A percentile compares a stretch with the other conserved stretches of the same genome.
These are phyloP conservation scores for Drosophila buzzatii DNA, from an alignment of 2,888 invertebrate genomes.

Conservation along the genomic window DNA sequence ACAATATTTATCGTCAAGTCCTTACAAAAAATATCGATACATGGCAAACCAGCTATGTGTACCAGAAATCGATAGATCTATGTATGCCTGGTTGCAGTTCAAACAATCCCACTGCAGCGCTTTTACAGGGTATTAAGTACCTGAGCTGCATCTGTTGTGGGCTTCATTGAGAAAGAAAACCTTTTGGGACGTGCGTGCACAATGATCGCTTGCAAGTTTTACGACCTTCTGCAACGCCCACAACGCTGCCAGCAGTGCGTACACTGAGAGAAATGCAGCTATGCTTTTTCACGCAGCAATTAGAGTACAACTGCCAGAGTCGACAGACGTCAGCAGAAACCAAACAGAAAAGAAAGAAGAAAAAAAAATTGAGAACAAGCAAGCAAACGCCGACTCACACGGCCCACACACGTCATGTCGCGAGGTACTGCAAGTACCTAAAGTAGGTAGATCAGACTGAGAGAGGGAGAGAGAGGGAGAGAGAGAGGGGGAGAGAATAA, in stretches of 20 bases:
- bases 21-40: no score
- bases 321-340: slow-evolving; percentile 32
- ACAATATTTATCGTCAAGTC: no score
- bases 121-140: slow-evolving; percentile 43
- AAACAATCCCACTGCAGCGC: neutral
- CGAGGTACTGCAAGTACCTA: slow-evolving; percentile 27
- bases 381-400: slow-evolving; percentile 66
- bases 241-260: slow-evolving; percentile 48
- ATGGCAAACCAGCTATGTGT: no score
- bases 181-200: slow-evolving; percentile 73
- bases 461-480: neutral
- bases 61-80: neutral
- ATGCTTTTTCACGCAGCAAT: slow-evolving; percentile 44
- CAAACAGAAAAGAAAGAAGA: slow-evolving; percentile 6
- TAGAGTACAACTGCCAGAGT: slow-evolving; percentile 45
- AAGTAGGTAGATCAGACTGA: slow-evolving; percentile 45
- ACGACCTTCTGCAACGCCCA: slow-evolving; percentile 78
- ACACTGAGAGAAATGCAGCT: slow-evolving; percentile 69
- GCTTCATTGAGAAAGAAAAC: slow-evolving; percentile 69
- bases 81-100: neutral
- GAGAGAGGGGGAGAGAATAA: neutral
- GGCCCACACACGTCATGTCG: slow-evolving; percentile 67
- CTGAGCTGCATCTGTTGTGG: slow-evolving; percentile 41
- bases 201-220: slow-evolving; percentile 70
- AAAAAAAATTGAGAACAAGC: slow-evolving; percentile 17